Base-by-base conservation (phyloP, 2,797 vertebrate species). In the Pogonophryne albipinna region DNA sequence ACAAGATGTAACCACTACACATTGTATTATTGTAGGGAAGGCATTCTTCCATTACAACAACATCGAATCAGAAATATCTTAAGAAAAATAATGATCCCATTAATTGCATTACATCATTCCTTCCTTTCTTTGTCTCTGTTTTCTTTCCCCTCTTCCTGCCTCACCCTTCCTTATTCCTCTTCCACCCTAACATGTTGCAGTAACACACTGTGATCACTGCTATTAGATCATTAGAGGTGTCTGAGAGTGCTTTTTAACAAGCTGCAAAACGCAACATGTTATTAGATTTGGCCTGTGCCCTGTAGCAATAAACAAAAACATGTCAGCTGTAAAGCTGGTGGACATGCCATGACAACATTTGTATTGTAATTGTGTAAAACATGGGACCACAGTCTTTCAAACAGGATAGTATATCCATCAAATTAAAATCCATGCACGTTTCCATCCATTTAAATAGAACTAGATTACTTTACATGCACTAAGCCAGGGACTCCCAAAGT, bases 191-290 rank as follows among this genome's bases (percentile, higher is more conserved):
- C 71, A 46, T 63, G n/a, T 71, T 31, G 68, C 66, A 75, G 60
- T 45, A 47, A 60, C 41, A 5, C 41, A 13, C 27, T 23, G 16
- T 83, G 70, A 84, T 73, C 68, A 68, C 56, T 50, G 73, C 65
- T 27, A 78, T 82, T 82, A 80, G 79, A 74, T 82, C 69, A 82
- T 84, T 75, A 58, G 12, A 78, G 75, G 53, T 66, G 81, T 87
- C 75, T 86, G 14, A 63, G 59, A 75, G 75, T 62, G 78, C 31
- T 68, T 80, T 78, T 79, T 80, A 76, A 83, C 75, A 79, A 74
- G 74, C 75, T 61, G 42, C 46, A 41, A 57, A 66, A 57, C 76
- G 59, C 9, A 58, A 27, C 51, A 72, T 78, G 84, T 74, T 45
- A 81, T 80, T 74, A 79, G n/a, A 53, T 6, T 3, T 20, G 70